Base-by-base conservation (phyloP, 2,797 vertebrate species). In the Rhincodon typus region DNA sequence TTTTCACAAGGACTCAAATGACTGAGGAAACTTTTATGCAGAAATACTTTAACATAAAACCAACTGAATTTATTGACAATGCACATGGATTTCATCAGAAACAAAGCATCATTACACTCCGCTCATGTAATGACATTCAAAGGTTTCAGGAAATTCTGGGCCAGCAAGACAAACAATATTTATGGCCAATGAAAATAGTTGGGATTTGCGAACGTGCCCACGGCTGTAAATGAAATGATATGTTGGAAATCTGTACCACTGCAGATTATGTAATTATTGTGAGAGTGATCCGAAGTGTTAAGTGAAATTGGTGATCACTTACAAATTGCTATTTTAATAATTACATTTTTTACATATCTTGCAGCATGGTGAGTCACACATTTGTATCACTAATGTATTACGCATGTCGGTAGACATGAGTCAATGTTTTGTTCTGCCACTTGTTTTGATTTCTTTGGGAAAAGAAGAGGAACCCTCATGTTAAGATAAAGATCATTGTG, bases 401-500 rank as follows among this genome's bases (percentile, higher is more conserved):
- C 34, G 30, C 17, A 77, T 74, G 70, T 34, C 23, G 70, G 94
- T 74, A 95, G 42, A n/a, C 1, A 17, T 57, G 90, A 96, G 53
- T 95, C 96, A 95, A 77, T 96, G 96, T 97, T 93, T 96, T 84
- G 77, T 50, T 50, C 4, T 50, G 46, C 46, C 46, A 50, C 46
- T 50, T 50, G 46, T 50, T 50, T 50, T 50, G 46, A 50, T 50
- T 50, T 50, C 46, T 50, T 50, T 50, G 90, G 62, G 96, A 96
- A 96, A 97, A n/a, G n/a, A 96, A 96, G 96, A 25, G 96, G 42
- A 96, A 95, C 96, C 96, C 8, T 19, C 96, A 96, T 96, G 96
- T 79, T 95, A 96, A 96, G 96, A 97, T 94, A 96, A 96, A 96
- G 96, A 96, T 95, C 96, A 96, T 95, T 74, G 42, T 94, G 42